Base-by-base conservation (phyloP, 2,113 vertebrate species). In the Monopterus albus region DNA sequence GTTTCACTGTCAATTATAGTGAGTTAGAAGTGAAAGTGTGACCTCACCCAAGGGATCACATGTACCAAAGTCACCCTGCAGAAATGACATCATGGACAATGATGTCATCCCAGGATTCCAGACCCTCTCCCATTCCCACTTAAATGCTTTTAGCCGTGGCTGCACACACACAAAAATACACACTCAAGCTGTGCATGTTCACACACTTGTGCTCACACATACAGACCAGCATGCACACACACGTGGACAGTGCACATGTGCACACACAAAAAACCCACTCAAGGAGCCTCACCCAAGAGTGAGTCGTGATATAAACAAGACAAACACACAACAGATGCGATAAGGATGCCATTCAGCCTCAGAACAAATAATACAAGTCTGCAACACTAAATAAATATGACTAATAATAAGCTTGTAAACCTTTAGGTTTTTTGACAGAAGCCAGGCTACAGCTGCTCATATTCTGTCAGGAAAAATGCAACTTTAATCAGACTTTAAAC, bases 11-110 rank as follows among this genome's bases (percentile, higher is more conserved):
- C 87, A 87, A 88, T 91, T 90, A 91, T 84, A 59, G 61, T 23
- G 77, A 82, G 75, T 82, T 83, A 84, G 84, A 80, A 73, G 85
- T 82, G 59, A 89, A 83, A 68, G 83, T 49, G 88, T 91, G 91
- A 91, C 86, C 87, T 92, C 91, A 90, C 75, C 87, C 80, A 59
- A 60, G 74, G 73, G 31, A 77, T 85, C 87, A 80, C 88, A 85
- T 86, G 88, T 89, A 86, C 89, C 90, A 92, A 92, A 90, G 89
- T 92, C 92, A 93, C 92, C 91, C 91, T 88, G 81, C 85, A 92
- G 87, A 87, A 89, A 89, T 93, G 90, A 92, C 90, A 92, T 93
- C 92, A 93, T 92, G 74, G 74, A 75, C 70, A 87, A 92, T 93
- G 91, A 92, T 92, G 89, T 93, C 87, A 93, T 92, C 84, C 79